Evolutionary conservation across 35 echinoderm and acorn worm genomes (phyloP).

Genomic region (Lytechinus variegatus): DNA sequence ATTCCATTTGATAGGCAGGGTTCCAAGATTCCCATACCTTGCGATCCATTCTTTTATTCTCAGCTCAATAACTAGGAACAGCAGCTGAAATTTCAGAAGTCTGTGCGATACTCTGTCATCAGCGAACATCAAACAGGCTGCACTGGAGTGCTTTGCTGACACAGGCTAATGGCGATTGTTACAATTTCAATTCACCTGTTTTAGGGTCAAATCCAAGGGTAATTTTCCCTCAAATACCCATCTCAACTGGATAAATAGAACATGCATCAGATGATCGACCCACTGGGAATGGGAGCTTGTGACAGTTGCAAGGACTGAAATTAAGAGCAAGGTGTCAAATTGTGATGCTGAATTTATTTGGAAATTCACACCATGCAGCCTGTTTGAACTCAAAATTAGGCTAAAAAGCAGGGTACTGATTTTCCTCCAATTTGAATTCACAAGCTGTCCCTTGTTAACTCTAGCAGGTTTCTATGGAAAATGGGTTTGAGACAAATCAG

Average conservation of each 20-base stretch:
- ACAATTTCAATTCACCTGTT: constrained; percentile 30
- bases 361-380: background rate
- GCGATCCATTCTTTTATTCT: background rate
- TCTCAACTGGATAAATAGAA: background rate
- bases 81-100: constrained; percentile 6
- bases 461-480: background rate
- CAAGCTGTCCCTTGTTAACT: background rate
- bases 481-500: too few relatives aligned
- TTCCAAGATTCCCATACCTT: background rate
- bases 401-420: background rate
- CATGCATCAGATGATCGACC: background rate
- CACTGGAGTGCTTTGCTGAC: background rate
- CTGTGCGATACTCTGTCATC: background rate
- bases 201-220: background rate
- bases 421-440: background rate
- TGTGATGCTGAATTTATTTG: background rate
- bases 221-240: background rate
- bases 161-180: constrained; percentile 5
- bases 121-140: background rate
- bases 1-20: background rate
- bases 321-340: background rate
- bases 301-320: background rate
- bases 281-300: background rate
- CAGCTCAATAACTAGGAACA: background rate
- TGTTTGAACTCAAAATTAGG: background rate